These are phyloP conservation scores for Hydropsyche betteni DNA, from an alignment of 2,888 invertebrate species.

Conservation along the genomic window DNA sequence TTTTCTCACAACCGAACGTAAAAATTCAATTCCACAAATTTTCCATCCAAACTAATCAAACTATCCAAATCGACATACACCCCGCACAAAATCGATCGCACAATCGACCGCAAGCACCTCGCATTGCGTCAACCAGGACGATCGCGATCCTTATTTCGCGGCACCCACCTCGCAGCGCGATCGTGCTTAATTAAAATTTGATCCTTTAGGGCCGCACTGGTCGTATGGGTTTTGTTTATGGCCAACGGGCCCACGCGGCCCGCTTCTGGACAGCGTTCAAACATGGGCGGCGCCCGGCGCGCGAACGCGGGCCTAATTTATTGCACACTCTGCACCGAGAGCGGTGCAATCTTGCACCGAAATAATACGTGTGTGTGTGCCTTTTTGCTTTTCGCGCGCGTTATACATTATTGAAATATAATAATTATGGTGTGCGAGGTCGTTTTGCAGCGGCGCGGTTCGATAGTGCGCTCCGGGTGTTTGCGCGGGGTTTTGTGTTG, in stretches of 20 bases:
- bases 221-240: constrained; percentile 27
- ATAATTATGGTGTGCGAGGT: too few relatives aligned
- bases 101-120: background rate
- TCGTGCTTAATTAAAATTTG: constrained; percentile 50
- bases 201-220: constrained; percentile 30
- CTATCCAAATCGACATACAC: too few relatives aligned
- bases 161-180: constrained; percentile 30
- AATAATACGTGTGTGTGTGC: constrained; percentile 2
- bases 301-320: constrained; percentile 23
- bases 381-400: background rate
- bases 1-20: background rate
- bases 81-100: background rate
- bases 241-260: constrained; percentile 18
- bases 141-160: background rate
- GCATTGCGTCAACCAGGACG: background rate
- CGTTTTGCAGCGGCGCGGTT: too few relatives aligned
- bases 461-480: too few relatives aligned
- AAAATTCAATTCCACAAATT: background rate
- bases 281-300: constrained; percentile 32
- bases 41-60: too few relatives aligned
- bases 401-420: too few relatives aligned
- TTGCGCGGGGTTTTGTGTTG: too few relatives aligned
- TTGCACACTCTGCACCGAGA: constrained; percentile 21
- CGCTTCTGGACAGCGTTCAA: constrained; percentile 37
- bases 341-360: background rate